Conservation (phyloP, 1,140 invertebrate genomes). For the Papilio aristodemus region DNA sequence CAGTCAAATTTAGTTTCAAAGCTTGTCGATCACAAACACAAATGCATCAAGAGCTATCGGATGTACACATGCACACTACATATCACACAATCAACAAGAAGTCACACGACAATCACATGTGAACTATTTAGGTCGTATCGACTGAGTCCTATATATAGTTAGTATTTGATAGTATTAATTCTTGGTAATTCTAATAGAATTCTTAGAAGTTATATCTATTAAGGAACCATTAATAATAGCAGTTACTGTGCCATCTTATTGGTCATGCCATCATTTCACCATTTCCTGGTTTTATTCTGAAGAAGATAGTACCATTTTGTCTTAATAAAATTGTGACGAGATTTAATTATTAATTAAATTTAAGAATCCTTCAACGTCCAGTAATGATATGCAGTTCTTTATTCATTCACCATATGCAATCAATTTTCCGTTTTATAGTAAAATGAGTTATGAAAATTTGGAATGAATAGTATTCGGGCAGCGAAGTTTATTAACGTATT, state of each 20-base stretch:
- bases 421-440: neutral
- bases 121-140: too few species aligned
- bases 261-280: too few species aligned
- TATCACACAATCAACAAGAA: neutral
- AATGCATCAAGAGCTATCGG: neutral
- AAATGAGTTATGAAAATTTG: slow-evolving; percentile 1
- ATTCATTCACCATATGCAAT: neutral
- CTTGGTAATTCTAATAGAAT: too few species aligned
- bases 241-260: too few species aligned
- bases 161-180: too few species aligned
- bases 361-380: neutral
- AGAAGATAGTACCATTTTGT: neutral
- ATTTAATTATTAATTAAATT: neutral
- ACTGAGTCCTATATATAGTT: too few species aligned
- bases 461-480: neutral
- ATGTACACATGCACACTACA: neutral
- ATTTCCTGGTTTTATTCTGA: too few species aligned
- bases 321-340: neutral
- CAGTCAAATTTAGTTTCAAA: neutral
- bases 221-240: too few species aligned
- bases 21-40: neutral
- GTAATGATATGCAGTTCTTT: neutral
- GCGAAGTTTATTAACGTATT: neutral
- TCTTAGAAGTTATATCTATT: too few species aligned
- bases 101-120: neutral